Base-by-base conservation (phyloP, 2,888 invertebrate genomes). In the Antheraea yamamai region DNA sequence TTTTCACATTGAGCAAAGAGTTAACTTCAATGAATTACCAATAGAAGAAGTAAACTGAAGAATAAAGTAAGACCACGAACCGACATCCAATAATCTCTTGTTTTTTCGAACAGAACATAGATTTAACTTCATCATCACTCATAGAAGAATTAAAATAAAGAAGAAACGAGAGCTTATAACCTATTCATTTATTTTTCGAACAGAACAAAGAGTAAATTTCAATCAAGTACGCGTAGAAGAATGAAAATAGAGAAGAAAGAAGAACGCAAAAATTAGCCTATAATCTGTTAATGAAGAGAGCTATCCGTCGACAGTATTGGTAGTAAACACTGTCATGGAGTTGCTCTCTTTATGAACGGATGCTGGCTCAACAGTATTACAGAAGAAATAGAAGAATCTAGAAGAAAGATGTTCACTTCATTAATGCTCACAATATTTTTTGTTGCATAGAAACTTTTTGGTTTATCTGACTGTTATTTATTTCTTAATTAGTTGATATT, bases 291-390 rank as follows among this genome's bases (percentile, higher is more conserved):
- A 97, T 98, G 96, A 99, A 98, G 98, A 98, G 98, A 99, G 98
- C 98, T 98, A 98, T 98, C 98, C 98, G 98, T 98, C 98, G 98
- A 99, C 98, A 98, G 98, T 99, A 98, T 97, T 97, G 97, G 96
- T 95, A 95, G 95, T 95, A 96, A 97, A 97, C 97, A 98, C 98
- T 98, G 98, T 98, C 98, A 98, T 98, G 98, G 98, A 98, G 98
- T 98, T 98, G 98, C 98, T 98, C 98, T 98, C 98, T 98, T 98
- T 98, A 98, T 98, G 97, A 97, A 97, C 97, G 97, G 96, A 96
- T 97, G 96, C 95, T 95, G 95, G 92, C 91, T 92, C 97, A 88
- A 84, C 96, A 80, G 61, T 77, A 74, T 61, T 23, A 18, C 39
- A n/a, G 39, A 68, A 75, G 66, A 64, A 26, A 58, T 61, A 26